These are phyloP conservation scores for Drosophila pachea DNA, from an alignment of 1,140 invertebrate genomes.

Conservation along the genomic window DNA sequence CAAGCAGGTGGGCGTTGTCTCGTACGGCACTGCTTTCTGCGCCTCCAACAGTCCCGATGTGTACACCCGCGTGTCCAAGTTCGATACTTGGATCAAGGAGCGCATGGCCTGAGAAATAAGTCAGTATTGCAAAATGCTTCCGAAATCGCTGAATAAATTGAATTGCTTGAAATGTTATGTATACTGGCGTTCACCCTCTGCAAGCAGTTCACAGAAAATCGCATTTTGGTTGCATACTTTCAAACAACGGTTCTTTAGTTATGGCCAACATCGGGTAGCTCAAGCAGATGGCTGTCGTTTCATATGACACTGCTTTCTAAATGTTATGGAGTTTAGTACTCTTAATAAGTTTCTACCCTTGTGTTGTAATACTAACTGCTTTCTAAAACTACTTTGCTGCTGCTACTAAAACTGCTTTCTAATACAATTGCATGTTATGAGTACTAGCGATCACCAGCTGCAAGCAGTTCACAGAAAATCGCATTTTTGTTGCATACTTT, in stretches of 20 bases:
- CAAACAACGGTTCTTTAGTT: conserved; percentile 82
- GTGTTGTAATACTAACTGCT: conserved; percentile 63
- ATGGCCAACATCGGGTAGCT: too few species aligned
- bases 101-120: conserved; percentile 47
- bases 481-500: conserved; percentile 10
- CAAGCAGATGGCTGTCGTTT: too few species aligned
- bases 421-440: not conserved
- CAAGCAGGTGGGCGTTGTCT: conserved; percentile 84
- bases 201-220: not conserved
- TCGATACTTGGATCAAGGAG: conserved; percentile 79
- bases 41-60: conserved; percentile 80
- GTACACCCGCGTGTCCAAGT: conserved; percentile 80
- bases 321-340: conserved; percentile 68
- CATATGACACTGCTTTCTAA: too few species aligned
- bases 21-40: conserved; percentile 84
- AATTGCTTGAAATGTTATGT: not conserved
- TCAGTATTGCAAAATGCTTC: not conserved
- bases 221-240: conserved; percentile 10
- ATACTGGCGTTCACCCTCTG: not conserved
- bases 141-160: not conserved
- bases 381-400: too few species aligned
- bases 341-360: conserved; percentile 82
- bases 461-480: not conserved
- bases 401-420: not conserved
- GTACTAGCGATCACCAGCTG: not conserved